Evolutionary conservation across 2,113 vertebrate species (phyloP), one percentile per base, ranked within the genome.

Genomic region (Mustela nigripes): DNA sequence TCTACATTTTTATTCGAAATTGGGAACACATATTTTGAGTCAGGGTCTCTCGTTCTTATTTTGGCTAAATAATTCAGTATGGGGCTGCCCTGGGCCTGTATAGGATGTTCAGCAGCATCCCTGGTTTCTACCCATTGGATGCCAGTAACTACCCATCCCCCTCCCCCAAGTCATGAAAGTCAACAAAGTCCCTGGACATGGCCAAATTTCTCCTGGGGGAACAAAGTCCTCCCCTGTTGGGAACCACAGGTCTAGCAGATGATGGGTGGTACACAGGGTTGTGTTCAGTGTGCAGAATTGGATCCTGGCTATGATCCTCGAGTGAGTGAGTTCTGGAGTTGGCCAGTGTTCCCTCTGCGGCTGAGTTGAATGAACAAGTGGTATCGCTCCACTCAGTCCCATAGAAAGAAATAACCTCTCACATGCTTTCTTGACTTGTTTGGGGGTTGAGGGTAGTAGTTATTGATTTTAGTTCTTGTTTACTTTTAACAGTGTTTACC

Each of bases 21-120:
- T 94, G 91, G 42, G 76, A 87, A 88, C 63, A 88, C 63, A 93
- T 9, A 95, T 69, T 93, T 24, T 74, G 19, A 48, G 71, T 58
- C 50, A 88, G 58, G 31, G 9, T 84, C 76, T 93, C 76, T 95
- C 39, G 85, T 11, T 80, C 45, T 56, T 1, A 73, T 92, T 98
- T 80, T 58, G 84, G n/a, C 18, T 92, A 89, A 89, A 50, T 60
- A 83, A 42, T 56, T 53, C 8, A 60, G 76, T 84, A 24, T 88
- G 58, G 45, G 19, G 2, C 80, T 89, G 48, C 67, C 69, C 14
- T 87, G 56, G 92, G 73, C 63, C 33, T 67, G 3, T 28, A 39
- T 31, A 87, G 82, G 76, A 50, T 74, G 53, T 73, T 69, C 71
- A 88, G 76, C 31, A 65, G 18, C 86, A 65, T 95, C 42, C 14